Evolutionary conservation across 1,140 invertebrate genomes (phyloP).

Genomic region (Heliconius eleuchia): DNA sequence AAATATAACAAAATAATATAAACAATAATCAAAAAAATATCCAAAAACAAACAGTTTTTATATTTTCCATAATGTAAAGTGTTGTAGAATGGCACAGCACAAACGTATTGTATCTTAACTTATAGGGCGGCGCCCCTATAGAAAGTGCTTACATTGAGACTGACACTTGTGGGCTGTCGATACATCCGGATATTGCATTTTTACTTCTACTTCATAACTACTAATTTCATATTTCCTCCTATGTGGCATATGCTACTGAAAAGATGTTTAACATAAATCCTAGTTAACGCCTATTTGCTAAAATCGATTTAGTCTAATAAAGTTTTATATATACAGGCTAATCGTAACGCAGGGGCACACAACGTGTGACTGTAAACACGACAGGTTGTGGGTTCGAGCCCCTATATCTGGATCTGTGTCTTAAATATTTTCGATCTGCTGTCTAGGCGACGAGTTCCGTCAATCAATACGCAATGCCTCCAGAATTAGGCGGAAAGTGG

Average conservation of each 20-base stretch:
- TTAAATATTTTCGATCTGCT: too few species aligned
- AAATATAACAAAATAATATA: not conserved
- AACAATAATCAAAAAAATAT: not conserved
- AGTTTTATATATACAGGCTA: too few species aligned
- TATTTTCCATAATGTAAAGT: not conserved
- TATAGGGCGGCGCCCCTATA: constrained; percentile 47
- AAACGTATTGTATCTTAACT: constrained; percentile 35
- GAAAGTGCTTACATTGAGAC: constrained; percentile 57
- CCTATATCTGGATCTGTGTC: too few species aligned
- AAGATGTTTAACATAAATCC: too few species aligned
- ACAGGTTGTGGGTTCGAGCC: too few species aligned
- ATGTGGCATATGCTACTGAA: not conserved
- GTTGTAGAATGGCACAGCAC: constrained; percentile 21
- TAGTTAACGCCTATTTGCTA: too few species aligned
- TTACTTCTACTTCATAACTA: not conserved
- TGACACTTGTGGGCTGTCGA: constrained; percentile 26
- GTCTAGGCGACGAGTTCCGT: too few species aligned
- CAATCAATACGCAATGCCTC: too few species aligned
- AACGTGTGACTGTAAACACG: too few species aligned
- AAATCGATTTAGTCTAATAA: too few species aligned
- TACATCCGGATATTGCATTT: constrained; percentile 25
- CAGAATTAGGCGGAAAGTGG: too few species aligned
- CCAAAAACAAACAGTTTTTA: not conserved
- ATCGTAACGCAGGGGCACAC: too few species aligned
- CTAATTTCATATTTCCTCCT: not conserved